Evolutionary conservation across 64 coral and sea anemone genomes (phyloP), one percentile per base, ranked within the genome.

Genomic region (Pachyseris speciosa): DNA sequence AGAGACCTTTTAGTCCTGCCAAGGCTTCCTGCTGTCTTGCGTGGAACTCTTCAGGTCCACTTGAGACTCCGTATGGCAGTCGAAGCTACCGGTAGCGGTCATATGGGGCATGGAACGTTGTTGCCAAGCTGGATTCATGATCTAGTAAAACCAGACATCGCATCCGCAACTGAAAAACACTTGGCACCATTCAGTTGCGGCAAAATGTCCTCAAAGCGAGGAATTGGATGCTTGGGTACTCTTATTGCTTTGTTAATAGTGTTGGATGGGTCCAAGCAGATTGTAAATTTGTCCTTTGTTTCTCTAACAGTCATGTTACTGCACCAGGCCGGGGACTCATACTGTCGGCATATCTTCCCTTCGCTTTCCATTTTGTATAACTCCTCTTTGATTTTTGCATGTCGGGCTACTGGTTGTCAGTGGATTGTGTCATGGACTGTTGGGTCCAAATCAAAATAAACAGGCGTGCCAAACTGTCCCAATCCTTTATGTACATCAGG

Each of bases 361-460:
- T 86, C 64, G 24, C 68, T 86, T 71, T 87, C 84, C 84, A 72
- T 87, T 72, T 71, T 67, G 71, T 30, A 57, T 67, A 30, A 72
- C 37, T 72, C 57, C 72, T 32, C 38, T 37, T 32, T n/a, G n/a
- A n/a, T n/a, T n/a, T n/a, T n/a, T n/a, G n/a, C n/a, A n/a, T n/a
- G n/a, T n/a, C n/a, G n/a, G 53, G 27, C 53, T 83, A 83, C 79
- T 61, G 79, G 55, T 50, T 83, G 51, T 37, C 79, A 12, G 49
- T 58, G 78, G 34, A 81, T 57, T 59, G 78, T 50, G 59, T 81
- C 78, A 45, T 80, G 76, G 36, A 79, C 34, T 42, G 75, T n/a
- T n/a, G n/a, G n/a, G n/a, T n/a, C n/a, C n/a, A 85, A 68, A 67
- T 85, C 52, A 83, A 83, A 83, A 53, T 11, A 44, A 84, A n/a